Evolutionary conservation across 2,888 invertebrate genomes (phyloP).

Genomic region (Drosophila prolongata): DNA sequence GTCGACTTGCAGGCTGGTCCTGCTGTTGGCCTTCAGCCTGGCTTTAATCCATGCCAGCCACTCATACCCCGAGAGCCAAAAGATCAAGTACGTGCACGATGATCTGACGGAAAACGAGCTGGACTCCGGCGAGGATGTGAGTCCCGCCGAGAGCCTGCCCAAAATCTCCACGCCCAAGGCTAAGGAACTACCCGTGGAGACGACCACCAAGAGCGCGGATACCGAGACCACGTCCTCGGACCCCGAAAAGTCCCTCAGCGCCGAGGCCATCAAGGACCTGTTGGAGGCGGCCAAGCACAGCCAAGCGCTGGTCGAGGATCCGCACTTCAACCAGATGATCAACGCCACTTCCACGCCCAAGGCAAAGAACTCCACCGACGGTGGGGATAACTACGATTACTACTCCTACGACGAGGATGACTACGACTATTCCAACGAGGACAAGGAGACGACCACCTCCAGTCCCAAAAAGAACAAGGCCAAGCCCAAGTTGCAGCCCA

Average conservation of each 20-base stretch:
- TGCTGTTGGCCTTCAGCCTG: constrained; percentile 77
- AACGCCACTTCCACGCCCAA: constrained; percentile 37
- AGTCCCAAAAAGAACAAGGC: constrained; percentile 59
- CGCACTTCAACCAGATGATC: constrained; percentile 82
- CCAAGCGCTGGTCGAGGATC: constrained; percentile 70
- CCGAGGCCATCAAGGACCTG: constrained; percentile 73
- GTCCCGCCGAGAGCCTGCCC: constrained; percentile 39
- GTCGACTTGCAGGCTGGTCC: constrained; percentile 81
- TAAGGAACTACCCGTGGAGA: constrained; percentile 56
- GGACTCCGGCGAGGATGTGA: constrained; percentile 59
- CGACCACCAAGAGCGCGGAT: constrained; percentile 46
- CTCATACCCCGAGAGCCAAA: constrained; percentile 49
- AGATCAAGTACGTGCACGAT: constrained; percentile 52
- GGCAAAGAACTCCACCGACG: constrained; percentile 55
- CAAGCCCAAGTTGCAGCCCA: constrained; percentile 58
- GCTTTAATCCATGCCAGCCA: constrained; percentile 70
- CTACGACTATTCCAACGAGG: constrained; percentile 66
- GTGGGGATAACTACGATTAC: constrained; percentile 64
- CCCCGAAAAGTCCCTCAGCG: constrained; percentile 67
- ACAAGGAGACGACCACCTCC: constrained; percentile 53
- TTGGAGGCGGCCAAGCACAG: constrained; percentile 83
- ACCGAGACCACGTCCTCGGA: constrained; percentile 17
- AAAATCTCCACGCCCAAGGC: constrained; percentile 80
- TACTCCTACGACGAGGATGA: constrained; percentile 74
- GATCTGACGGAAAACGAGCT: constrained; percentile 72